Base-by-base conservation (phyloP, 2,797 vertebrate genomes). In the Macropodus opercularis region DNA sequence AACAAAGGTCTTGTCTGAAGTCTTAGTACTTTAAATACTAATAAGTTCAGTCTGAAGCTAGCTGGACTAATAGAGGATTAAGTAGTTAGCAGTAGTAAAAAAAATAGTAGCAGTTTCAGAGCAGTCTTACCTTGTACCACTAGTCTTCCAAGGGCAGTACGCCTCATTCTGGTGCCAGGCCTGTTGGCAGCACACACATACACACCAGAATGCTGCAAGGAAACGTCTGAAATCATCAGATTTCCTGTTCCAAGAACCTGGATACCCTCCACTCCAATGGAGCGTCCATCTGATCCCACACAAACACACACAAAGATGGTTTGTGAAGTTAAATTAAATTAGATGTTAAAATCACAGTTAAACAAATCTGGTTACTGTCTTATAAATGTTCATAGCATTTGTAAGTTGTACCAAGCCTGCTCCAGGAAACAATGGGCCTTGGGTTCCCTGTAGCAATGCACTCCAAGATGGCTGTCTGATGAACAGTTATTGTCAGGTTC, bases 191-290 rank as follows among this genome's bases (percentile, higher is more conserved):
- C 89, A 2, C 93, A 94, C 48, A 94, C 89, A 0, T 93, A 93
- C n/a, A 94, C 78, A 0, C 93, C 93, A 0, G 89, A 92, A 58
- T 93, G 92, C 69, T 93, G 87, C 67, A 94, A 85, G 0, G 90
- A 90, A 27, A 92, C 84, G 1, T 94, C 90, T 0, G 93, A 93
- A 81, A 94, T 94, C 92, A 92, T 92, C 66, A 94, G 86, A 76
- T 93, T 95, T 41, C 94, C 86, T 0, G 93, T 92, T 2, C 95
- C 93, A 14, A 93, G 79, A 12, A 94, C 92, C 76, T 93, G 92
- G 72, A 94, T 92, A 0, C 93, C 92, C 63, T 94, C 93, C 41
- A 93, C 86, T 0, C 92, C 86, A 0, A 94, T 93, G 52, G 93
- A 93, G 41, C 88, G 81, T 4, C 93, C 92, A 1, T 94, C 93